phyloP scores from a whole-genome alignment of 2,113 vertebrate species.

The Muntiacus muntjak region DNA sequence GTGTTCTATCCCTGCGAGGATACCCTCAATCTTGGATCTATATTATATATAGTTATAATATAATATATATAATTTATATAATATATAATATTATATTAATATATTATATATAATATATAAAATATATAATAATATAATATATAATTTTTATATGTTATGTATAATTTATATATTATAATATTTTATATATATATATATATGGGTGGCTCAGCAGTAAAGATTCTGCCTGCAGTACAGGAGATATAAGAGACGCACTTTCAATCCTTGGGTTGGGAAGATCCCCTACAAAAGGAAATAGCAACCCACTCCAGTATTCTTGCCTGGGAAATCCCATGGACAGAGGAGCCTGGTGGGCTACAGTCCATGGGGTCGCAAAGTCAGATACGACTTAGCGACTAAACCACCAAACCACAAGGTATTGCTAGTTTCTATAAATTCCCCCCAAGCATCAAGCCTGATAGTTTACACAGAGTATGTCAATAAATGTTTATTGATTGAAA shows the following conservation, averaged over 20 bases:
- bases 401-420: not conserved
- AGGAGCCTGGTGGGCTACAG: not conserved
- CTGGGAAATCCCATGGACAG: not conserved
- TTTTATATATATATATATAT: not conserved
- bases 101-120: no score
- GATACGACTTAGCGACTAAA: not conserved
- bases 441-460: not conserved
- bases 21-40: not conserved
- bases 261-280: not conserved
- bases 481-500: not conserved
- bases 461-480: not conserved
- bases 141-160: no score
- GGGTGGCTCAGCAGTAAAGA: not conserved
- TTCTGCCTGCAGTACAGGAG: not conserved
- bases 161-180: no score
- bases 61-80: no score
- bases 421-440: not conserved
- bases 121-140: no score
- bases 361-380: not conserved
- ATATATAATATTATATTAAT: no score
- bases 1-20: not conserved
- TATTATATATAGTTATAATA: no score
- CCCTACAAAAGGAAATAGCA: not conserved
- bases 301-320: not conserved
- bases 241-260: not conserved